Base-by-base conservation (phyloP, 2,797 vertebrate species). In the Etheostoma perlongum region DNA sequence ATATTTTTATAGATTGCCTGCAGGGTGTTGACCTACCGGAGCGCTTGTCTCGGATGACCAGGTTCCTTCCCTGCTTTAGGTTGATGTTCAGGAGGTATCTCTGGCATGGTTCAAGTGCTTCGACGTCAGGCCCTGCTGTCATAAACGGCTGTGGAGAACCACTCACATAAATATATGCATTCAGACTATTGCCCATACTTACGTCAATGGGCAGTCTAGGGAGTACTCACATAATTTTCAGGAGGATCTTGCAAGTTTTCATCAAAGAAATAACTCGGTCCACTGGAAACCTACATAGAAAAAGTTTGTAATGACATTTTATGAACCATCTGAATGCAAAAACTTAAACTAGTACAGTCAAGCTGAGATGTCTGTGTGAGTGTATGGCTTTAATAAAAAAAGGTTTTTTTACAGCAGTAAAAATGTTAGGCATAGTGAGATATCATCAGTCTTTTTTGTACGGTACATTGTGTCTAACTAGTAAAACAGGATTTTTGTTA, bases 71-170 rank as follows among this genome's bases (percentile, higher is more conserved):
- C 74, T 96, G 95, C 88, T 95, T 98, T 40, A 99, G 89, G 84
- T 95, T 96, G 79, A 99, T 96, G 81, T 89, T 97, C 70, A 99
- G 90, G 51, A 99, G 95, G 88, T 98, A 98, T 14, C 95, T 93
- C 85, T 95, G 96, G 48, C 92, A 84, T 5, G 91, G 79, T 42
- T 74, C 69, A 21, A 91, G 89, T 60, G 78, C 77, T 66, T 91
- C 64, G 18, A 78, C 70, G 3, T 96, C 95, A 0, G 55, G 75
- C 1, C 88, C 94, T 69, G 92, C 83, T 62, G 90, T 71, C 2
- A 59, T 6, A 19, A 12, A 44, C 86, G 95, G 85, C 74, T 49
- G 67, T 33, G 15, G 19, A 85, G 60, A 85, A 64, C 23, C 49
- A 59, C 21, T 27, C 19, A 74, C 27, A 78, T 67, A 57, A 30